Evolutionary conservation across 1,140 invertebrate species (phyloP).

Genomic region (Tenebrio molitor): DNA sequence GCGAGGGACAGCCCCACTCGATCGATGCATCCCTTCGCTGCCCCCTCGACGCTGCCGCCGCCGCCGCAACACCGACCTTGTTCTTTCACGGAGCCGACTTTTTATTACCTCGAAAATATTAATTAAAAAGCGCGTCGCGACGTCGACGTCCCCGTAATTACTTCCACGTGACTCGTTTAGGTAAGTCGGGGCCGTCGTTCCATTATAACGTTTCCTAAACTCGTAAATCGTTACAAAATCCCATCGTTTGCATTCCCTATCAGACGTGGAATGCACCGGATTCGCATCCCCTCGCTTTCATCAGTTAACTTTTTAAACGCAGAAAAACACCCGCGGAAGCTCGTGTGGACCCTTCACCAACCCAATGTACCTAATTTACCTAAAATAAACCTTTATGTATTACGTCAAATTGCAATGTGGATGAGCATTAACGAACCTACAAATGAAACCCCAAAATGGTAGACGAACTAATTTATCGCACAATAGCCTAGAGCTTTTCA

Average conservation of each 20-base stretch:
- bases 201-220: constrained; percentile 51
- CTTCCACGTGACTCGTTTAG: constrained; percentile 57
- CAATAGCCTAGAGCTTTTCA: too few species aligned
- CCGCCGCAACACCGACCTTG: constrained; percentile 27
- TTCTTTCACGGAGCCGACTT: constrained; percentile 42
- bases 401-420: too few species aligned
- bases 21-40: constrained; percentile 22
- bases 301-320: too few species aligned
- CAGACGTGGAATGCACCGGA: constrained; percentile 5
- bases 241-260: constrained; percentile 50
- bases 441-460: too few species aligned
- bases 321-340: too few species aligned
- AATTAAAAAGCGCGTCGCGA: constrained; percentile 52
- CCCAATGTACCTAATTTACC: too few species aligned
- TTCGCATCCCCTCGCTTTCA: constrained; percentile 21
- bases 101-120: constrained; percentile 57
- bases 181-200: constrained; percentile 51
- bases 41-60: constrained; percentile 27
- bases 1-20: constrained; percentile 52
- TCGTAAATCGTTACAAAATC: constrained; percentile 38
- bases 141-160: constrained; percentile 55
- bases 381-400: too few species aligned
- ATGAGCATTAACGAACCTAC: too few species aligned
- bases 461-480: too few species aligned
- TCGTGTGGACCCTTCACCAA: too few species aligned